Percentiles rank a stretch among this genome's conserved stretches.
phyloP scores from a whole-genome alignment of 1,140 invertebrate species.

The Saccostrea glomerata region DNA sequence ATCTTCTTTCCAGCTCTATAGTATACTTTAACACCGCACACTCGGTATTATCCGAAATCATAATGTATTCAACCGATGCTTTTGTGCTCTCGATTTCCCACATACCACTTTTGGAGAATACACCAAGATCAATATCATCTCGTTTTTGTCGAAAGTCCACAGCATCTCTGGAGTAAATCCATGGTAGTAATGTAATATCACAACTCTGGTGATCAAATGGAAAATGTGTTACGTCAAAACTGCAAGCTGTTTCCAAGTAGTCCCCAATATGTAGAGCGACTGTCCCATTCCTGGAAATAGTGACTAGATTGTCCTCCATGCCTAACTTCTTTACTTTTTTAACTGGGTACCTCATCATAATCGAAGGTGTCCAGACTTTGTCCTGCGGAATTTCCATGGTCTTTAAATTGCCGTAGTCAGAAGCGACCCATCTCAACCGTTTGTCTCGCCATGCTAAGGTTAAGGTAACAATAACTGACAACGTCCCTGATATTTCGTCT shows the following conservation, averaged over 20 bases:
- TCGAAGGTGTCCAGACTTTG: constrained; percentile 37
- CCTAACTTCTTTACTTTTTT: constrained; percentile 21
- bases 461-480: constrained; percentile 7
- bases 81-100: constrained; percentile 30
- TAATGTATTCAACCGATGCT: not conserved
- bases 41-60: not conserved
- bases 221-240: constrained; percentile 42
- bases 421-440: constrained; percentile 12
- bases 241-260: constrained; percentile 30
- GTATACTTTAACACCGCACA: constrained; percentile 15
- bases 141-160: not conserved
- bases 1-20: constrained; percentile 41
- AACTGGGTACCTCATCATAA: constrained; percentile 5
- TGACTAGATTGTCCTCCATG: constrained; percentile 26
- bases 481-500: constrained; percentile 39
- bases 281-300: not conserved
- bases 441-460: constrained; percentile 20
- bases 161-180: not conserved
- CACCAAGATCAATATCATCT: constrained; percentile 27
- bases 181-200: constrained; percentile 17
- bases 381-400: constrained; percentile 1
- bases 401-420: not conserved
- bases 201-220: constrained; percentile 46
- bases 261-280: constrained; percentile 28
- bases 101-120: constrained; percentile 28